Evolutionary conservation across 2,113 vertebrate genomes (phyloP).

Genomic region (Phalacrocorax brasilianus): DNA sequence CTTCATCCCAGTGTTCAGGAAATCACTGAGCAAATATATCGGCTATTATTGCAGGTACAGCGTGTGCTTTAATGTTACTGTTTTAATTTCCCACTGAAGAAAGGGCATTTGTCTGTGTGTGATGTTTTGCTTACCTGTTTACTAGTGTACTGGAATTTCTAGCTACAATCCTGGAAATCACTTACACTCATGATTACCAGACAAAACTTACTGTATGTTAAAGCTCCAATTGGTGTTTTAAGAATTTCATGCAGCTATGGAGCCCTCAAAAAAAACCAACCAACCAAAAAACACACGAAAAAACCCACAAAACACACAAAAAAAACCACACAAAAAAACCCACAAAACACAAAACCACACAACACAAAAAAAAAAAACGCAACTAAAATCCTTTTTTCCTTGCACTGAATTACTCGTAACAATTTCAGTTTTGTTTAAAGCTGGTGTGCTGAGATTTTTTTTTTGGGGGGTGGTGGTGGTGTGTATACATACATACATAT

Average conservation of each 20-base stretch:
- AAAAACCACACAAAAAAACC: too few relatives aligned
- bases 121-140: neutral
- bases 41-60: slow-evolving; percentile 88
- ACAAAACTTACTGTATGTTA: neutral
- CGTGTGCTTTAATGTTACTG: neutral
- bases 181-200: neutral
- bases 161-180: neutral
- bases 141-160: neutral
- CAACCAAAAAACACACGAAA: neutral
- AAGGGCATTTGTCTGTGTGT: neutral
- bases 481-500: neutral
- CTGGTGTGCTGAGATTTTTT: neutral
- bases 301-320: neutral
- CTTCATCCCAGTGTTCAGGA: slow-evolving; percentile 84
- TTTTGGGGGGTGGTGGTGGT: too few relatives aligned
- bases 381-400: neutral
- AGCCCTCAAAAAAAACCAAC: neutral
- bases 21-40: slow-evolving; percentile 91
- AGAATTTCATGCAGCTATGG: neutral
- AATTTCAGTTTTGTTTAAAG: neutral
- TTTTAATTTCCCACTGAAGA: neutral
- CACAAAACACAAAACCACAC: neutral
- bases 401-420: neutral
- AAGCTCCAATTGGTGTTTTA: neutral
- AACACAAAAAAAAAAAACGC: neutral